Evolutionary conservation across 2,888 invertebrate species (phyloP), one percentile per base, ranked within the genome.

Genomic region (Carabus problematicus): DNA sequence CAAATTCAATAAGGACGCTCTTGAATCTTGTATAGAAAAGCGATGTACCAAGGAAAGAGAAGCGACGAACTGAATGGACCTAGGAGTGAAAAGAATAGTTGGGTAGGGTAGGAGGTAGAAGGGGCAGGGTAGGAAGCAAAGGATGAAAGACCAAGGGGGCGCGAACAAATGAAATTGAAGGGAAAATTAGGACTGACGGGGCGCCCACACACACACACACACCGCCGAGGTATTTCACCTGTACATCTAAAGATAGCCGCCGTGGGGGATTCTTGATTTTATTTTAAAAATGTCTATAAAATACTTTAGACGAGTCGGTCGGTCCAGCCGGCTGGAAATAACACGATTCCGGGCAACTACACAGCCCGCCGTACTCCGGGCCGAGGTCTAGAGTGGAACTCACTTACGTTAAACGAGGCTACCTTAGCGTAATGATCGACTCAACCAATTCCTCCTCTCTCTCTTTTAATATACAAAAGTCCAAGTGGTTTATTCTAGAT

Each of bases 101-200:
- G 29, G 29, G 29, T 6, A 3, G 29, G 43, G 55, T 41, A 9
- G 54, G 7, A 55, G 8, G 11, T 19, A 4, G 43, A 7, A 60
- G 43, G 16, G 54, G 55, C 52, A 54, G 11, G 63, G 54, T 3
- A 55, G 45, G 45, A 43, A 56, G 42, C 6, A 42, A 41, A 47
- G 47, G 14, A 16, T 9, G 18, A 14, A 52, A n/a, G 16, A 52
- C 3, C 9, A 49, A 7, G 56, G 40, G 59, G 49, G 58, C 49
- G 66, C 58, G 59, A 66, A 66, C 59, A 66, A 66, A 66, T 66
- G 66, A 66, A 66, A 66, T 66, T 59, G 66, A 59, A 66, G 47
- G 66, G 66, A 66, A 66, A 66, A 66, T 66, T 66, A 66, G 66
- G 59, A 66, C 56, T 59, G 66, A 59, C 58, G 45, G 47, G 64